Percentiles rank a stretch among this genome's conserved stretches.
phyloP scores from a whole-genome alignment of 2,888 invertebrate genomes.

The Sphaeridia pumilis region DNA sequence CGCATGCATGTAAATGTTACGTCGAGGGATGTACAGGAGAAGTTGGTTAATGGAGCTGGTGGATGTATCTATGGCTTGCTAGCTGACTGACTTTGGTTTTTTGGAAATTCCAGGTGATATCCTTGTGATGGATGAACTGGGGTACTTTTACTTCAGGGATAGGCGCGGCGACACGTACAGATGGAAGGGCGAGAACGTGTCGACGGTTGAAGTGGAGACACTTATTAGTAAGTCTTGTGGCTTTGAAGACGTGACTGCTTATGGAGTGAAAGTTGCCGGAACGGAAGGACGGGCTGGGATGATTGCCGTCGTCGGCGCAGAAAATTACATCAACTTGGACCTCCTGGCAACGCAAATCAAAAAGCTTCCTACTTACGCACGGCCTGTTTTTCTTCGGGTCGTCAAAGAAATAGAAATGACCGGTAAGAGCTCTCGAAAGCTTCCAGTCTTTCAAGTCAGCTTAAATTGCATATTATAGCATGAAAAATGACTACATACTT shows the following conservation, averaged over 20 bases:
- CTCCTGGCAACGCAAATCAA: slow-evolving; percentile 17
- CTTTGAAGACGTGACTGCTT: slow-evolving; percentile 84
- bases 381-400: slow-evolving; percentile 28
- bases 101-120: slow-evolving; percentile 26
- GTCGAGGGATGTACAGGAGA: too few relatives aligned
- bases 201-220: slow-evolving; percentile 83
- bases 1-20: too few relatives aligned
- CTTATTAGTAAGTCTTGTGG: slow-evolving; percentile 69
- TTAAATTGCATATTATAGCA: too few relatives aligned
- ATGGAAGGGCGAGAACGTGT: slow-evolving; percentile 98
- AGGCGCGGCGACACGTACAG: slow-evolving; percentile 22
- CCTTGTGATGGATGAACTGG: slow-evolving; percentile 18
- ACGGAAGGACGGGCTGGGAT: slow-evolving; percentile 29
- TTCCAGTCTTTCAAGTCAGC: background rate
- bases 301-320: slow-evolving; percentile 24
- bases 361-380: slow-evolving; percentile 25
- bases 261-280: slow-evolving; percentile 68
- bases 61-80: too few relatives aligned
- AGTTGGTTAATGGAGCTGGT: too few relatives aligned
- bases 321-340: slow-evolving; percentile 14
- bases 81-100: too few relatives aligned
- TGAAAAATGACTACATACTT: too few relatives aligned
- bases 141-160: slow-evolving; percentile 27
- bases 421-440: slow-evolving; percentile 21
- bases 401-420: slow-evolving; percentile 29